These are phyloP conservation scores for Allygus modestus DNA, from an alignment of 2,888 invertebrate genomes.

Conservation along the genomic window DNA sequence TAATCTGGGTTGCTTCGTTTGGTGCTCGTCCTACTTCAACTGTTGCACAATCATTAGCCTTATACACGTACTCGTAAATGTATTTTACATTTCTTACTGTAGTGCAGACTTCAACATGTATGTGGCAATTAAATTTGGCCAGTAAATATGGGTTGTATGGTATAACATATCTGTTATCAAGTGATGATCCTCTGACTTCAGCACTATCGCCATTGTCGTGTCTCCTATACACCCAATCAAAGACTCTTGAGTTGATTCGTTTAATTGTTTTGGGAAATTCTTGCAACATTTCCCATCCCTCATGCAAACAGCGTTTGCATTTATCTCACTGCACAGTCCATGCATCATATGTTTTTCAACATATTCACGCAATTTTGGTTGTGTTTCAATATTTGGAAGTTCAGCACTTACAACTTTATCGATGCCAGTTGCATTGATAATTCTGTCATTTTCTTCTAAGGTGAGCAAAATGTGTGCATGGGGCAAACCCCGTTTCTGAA, in stretches of 20 bases:
- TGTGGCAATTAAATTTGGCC: constrained; percentile 8
- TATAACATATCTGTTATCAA: constrained; percentile 28
- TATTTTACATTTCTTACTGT: not conserved
- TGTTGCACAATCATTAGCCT: not conserved
- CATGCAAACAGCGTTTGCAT: constrained; percentile 47
- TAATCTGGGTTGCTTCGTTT: not conserved
- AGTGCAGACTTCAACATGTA: constrained; percentile 27
- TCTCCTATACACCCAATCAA: constrained; percentile 7
- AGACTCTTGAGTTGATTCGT: constrained; percentile 15
- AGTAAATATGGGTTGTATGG: constrained; percentile 1
- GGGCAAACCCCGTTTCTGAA: constrained; percentile 10
- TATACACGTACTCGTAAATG: not conserved
- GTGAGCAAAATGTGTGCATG: constrained; percentile 28
- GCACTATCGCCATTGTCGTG: not conserved
- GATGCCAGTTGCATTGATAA: not conserved
- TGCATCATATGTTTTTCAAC: constrained; percentile 48
- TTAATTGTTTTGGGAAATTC: constrained; percentile 38
- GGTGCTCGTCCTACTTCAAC: not conserved
- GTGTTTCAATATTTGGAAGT: constrained; percentile 18
- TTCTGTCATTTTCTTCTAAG: not conserved
- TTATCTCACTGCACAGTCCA: constrained; percentile 5
- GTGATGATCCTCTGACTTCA: constrained; percentile 3
- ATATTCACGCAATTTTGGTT: constrained; percentile 38
- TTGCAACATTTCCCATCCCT: constrained; percentile 16
- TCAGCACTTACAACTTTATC: constrained; percentile 33